These are phyloP conservation scores for Alloscopus bannaensis DNA, from an alignment of 2,888 invertebrate species.

Conservation along the genomic window DNA sequence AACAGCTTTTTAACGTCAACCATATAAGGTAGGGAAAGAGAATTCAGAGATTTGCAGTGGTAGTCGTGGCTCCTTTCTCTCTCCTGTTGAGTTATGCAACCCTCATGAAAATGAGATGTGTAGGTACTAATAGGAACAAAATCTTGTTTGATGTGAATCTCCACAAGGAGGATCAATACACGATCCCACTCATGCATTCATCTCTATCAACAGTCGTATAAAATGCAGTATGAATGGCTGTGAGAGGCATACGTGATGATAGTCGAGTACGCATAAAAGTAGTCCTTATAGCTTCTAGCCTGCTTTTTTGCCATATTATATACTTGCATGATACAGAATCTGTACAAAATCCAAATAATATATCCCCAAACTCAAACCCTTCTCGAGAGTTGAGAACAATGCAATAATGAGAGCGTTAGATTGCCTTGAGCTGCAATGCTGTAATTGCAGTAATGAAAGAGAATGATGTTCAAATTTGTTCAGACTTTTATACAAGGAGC, in stretches of 20 bases:
- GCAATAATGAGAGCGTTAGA: constrained; percentile 16
- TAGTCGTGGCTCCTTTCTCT: constrained; percentile 22
- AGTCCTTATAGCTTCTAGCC: no score
- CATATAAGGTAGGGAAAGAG: not conserved
- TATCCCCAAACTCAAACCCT: no score
- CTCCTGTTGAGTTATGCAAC: constrained; percentile 14
- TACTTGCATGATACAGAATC: no score
- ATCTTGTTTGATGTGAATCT: constrained; percentile 25
- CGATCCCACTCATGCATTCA: no score
- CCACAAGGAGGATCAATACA: constrained; percentile 39
- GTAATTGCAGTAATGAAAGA: constrained; percentile 7
- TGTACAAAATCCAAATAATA: no score
- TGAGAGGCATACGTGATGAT: no score
- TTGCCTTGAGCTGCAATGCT: constrained; percentile 20
- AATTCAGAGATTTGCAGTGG: no score
- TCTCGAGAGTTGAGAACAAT: constrained; percentile 4
- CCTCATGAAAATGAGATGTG: not conserved
- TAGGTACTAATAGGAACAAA: constrained; percentile 11
- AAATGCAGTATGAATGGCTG: no score
- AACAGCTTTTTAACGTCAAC: constrained; percentile 22
- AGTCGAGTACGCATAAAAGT: no score
- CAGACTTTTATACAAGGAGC: constrained; percentile 1
- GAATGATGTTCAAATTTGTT: not conserved
- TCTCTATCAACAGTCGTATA: no score
- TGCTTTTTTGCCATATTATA: no score